phyloP scores from a whole-genome alignment of 1,140 invertebrate genomes.

The Trinorchestia longiramus region DNA sequence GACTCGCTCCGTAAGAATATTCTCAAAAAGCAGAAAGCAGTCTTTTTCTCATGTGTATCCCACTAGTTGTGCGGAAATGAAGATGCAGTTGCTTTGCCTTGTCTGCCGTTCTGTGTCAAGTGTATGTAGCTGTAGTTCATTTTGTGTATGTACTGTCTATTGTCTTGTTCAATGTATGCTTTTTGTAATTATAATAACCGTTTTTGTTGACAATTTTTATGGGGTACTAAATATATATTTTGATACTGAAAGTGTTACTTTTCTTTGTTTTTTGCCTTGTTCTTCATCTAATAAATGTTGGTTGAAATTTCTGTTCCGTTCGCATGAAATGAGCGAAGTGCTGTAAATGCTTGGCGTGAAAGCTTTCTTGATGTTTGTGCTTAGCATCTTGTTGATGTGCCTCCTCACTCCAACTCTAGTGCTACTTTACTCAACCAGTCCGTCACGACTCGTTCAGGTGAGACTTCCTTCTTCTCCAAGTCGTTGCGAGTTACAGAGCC shows the following conservation, averaged over 20 bases:
- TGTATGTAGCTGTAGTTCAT: neutral
- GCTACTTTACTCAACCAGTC: neutral
- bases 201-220: slow-evolving; percentile 9
- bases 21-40: neutral
- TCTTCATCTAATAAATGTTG: neutral
- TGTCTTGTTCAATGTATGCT: neutral
- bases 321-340: neutral
- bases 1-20: neutral
- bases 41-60: neutral
- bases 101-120: neutral
- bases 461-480: neutral
- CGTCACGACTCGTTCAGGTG: neutral
- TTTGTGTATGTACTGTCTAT: neutral
- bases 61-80: neutral
- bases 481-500: too few species aligned
- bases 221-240: neutral
- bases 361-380: neutral
- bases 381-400: neutral
- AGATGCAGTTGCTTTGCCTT: neutral
- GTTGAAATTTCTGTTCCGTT: neutral
- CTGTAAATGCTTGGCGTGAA: neutral
- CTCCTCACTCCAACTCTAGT: neutral
- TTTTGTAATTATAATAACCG: neutral
- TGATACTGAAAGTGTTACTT: neutral
- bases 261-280: neutral